Base-by-base conservation (phyloP, 2,797 vertebrate species). In the Myotis findleyi region DNA sequence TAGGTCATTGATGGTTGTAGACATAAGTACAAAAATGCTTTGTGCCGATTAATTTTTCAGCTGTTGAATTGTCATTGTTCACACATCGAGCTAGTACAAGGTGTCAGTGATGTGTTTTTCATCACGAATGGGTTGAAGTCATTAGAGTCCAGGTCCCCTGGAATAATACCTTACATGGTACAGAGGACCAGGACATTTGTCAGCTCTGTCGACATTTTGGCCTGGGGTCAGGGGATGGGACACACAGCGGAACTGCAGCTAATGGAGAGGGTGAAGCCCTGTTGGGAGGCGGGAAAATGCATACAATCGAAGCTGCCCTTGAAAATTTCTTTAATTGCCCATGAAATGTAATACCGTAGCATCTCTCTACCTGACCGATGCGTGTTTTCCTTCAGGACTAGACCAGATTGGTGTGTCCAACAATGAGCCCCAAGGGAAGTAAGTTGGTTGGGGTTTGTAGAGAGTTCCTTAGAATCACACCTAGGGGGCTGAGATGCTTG, bases 51-150 rank as follows among this genome's bases (percentile, higher is more conserved):
- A 7, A 0, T 33, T 44, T 72, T 68, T 82, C 68, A 80, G 36
- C 21, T 12, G 9, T 16, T 77, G 36, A 25, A 9, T 51, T 72
- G 16, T 87, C 57, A 11, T 90, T 20, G 20, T 91, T 77, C 75
- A 77, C 4, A 27, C 30, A 6, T 0, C 21, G 49, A 77, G 4
- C 14, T 57, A 1, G 33, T 81, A 51, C 38, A 68, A 69, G 75
- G 86, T 68, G 41, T 59, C 33, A 17, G 0, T 44, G 68, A 4
- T 71, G 23, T 51, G 49, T n/a, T 82, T 82, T 81, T 69, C 1
- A 2, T 93, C 69, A 30, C 47, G 75, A 62, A 82, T 80, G 64
- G 77, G 57, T 53, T 77, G 55, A 97, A 88, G 84, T 27, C 49
- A 6, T n/a, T 71, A 59, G 57, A 64, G 23, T 41, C 17, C 16